Evolutionary conservation across 2,888 invertebrate genomes (phyloP).

Genomic region (Ametastegia equiseti): DNA sequence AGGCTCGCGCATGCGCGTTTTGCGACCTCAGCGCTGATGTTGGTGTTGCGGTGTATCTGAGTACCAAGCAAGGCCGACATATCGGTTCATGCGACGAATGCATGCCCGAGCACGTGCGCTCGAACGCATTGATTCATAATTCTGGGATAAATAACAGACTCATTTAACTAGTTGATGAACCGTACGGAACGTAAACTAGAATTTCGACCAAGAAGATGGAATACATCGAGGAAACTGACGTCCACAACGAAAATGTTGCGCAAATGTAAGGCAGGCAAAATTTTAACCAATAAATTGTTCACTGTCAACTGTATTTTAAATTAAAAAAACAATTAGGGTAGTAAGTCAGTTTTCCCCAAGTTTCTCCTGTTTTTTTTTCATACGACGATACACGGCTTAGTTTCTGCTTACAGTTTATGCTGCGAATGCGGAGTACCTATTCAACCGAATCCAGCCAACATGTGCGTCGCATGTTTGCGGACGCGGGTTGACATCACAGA

Average conservation of each 20-base stretch:
- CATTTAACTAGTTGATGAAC: not conserved
- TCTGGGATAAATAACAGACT: too few species aligned
- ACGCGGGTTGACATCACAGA: slow-evolving; percentile 96
- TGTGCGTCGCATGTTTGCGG: slow-evolving; percentile 97
- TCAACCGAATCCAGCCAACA: slow-evolving; percentile 97
- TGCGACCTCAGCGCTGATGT: not conserved
- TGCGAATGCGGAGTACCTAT: slow-evolving; percentile 96
- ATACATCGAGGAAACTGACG: not conserved
- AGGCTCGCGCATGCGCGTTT: too few species aligned
- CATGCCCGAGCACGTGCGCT: not conserved
- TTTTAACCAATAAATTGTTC: slow-evolving; percentile 31
- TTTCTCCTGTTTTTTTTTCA: too few species aligned
- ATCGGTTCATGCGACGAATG: not conserved
- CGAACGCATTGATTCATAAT: too few species aligned
- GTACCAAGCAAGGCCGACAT: not conserved
- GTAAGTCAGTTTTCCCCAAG: too few species aligned
- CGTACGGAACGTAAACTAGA: not conserved
- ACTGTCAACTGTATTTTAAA: not conserved
- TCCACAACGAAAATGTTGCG: not conserved
- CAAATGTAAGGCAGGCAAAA: slow-evolving; percentile 12
- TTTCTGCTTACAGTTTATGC: slow-evolving; percentile 82
- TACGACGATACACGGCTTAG: too few species aligned
- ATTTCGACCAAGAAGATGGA: slow-evolving; percentile 1
- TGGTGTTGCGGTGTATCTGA: not conserved
- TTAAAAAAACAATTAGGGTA: not conserved